Conservation (phyloP, 1,140 invertebrate genomes). For the Apis mellifera region Amel_HAv3.1 CM009944.2:1458001-1458500, state of each 20-base stretch:
- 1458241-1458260: slow-evolving; percentile 94
- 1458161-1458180: slow-evolving; percentile 84
- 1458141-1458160: not conserved
- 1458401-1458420: not conserved
- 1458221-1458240: slow-evolving; percentile 92
- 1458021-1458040: not conserved
- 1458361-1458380: not conserved
- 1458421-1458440: not conserved
- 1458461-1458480: slow-evolving; percentile 7
- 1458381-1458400: not conserved
- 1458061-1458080: not conserved
- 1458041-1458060: not conserved
- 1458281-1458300: slow-evolving; percentile 97
- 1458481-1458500: not conserved
- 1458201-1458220: slow-evolving; percentile 88
- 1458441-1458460: not conserved
- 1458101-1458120: not conserved
- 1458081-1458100: not conserved
- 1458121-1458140: not conserved
- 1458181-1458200: slow-evolving; percentile 93
- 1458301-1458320: slow-evolving; percentile 94
- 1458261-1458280: slow-evolving; percentile 93
- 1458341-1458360: slow-evolving; percentile 93
- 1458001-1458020: not conserved
- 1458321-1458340: slow-evolving; percentile 96